A percentile compares a stretch with the other conserved stretches of the same genome.
Conservation (phyloP, 1,140 invertebrate genomes). For the Leucophenga varia region DNA sequence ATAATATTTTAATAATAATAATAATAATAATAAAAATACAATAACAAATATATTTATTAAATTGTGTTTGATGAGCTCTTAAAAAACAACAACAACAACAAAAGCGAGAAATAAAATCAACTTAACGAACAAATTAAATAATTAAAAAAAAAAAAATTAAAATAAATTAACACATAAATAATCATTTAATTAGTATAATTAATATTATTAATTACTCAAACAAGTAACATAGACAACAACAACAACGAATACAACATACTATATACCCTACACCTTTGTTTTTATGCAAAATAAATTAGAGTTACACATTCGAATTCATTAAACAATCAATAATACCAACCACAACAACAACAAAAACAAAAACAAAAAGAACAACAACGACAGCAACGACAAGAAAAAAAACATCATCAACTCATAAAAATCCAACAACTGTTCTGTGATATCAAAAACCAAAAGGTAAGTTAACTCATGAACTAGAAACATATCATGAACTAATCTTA, state of each 20-base stretch:
- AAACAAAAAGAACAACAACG: neutral
- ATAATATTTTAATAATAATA: neutral
- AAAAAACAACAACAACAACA: constrained; percentile 9
- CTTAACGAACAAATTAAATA: too few species aligned
- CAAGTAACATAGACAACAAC: constrained; percentile 10
- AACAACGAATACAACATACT: constrained; percentile 21
- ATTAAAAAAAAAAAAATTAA: too few species aligned
- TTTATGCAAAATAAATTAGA: too few species aligned
- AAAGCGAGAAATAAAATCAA: constrained; percentile 7
- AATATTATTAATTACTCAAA: too few species aligned
- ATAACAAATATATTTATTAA: neutral
- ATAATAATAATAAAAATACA: constrained; percentile 10
- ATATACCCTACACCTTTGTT: too few species aligned
- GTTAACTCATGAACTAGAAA: too few species aligned
- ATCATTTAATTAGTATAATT: too few species aligned
- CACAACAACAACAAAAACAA: constrained; percentile 4
- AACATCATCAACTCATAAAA: constrained; percentile 20
- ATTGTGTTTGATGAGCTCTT: too few species aligned
- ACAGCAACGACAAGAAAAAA: constrained; percentile 6
- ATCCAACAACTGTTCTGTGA: constrained; percentile 50
- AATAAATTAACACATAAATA: too few species aligned
- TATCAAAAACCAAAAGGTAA: constrained; percentile 54
- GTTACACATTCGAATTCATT: too few species aligned
- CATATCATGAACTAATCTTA: too few species aligned
- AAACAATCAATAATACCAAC: constrained; percentile 5